phyloP scores from a whole-genome alignment of 35 echinoderm and acorn worm genomes.

The Diadema setosum region DNA sequence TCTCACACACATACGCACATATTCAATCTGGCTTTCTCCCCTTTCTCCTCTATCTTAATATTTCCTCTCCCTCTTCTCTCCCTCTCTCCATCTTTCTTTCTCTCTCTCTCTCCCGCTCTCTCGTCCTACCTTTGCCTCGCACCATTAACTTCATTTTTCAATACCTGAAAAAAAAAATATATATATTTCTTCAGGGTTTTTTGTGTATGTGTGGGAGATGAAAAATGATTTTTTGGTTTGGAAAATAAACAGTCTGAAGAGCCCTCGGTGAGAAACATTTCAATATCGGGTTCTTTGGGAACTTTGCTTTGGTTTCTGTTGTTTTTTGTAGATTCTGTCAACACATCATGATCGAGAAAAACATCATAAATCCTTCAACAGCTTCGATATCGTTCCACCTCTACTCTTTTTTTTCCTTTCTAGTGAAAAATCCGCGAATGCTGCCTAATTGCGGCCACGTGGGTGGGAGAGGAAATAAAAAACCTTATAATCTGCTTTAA shows the following conservation, averaged over 20 bases:
- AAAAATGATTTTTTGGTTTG: slow-evolving; percentile 3
- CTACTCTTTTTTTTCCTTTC: not conserved
- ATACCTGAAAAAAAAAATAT: not conserved
- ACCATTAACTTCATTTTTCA: not conserved
- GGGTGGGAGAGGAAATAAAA: no score
- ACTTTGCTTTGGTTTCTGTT: not conserved
- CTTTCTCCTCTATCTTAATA: not conserved
- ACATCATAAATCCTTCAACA: not conserved
- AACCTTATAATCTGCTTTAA: not conserved
- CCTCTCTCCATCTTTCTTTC: not conserved
- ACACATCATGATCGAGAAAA: not conserved
- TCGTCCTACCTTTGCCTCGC: not conserved
- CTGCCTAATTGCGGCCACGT: no score
- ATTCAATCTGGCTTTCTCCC: no score
- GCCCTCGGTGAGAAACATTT: not conserved
- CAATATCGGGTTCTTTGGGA: not conserved
- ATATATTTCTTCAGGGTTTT: not conserved
- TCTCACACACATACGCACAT: no score
- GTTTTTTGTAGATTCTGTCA: not conserved
- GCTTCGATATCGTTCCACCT: not conserved
- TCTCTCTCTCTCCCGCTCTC: not conserved
- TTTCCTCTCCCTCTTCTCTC: not conserved
- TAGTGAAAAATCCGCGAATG: not conserved
- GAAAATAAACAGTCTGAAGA: not conserved
- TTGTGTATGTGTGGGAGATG: not conserved